phyloP scores from a whole-genome alignment of 2,113 vertebrate species.

The Mohoua ochrocephala region DNA sequence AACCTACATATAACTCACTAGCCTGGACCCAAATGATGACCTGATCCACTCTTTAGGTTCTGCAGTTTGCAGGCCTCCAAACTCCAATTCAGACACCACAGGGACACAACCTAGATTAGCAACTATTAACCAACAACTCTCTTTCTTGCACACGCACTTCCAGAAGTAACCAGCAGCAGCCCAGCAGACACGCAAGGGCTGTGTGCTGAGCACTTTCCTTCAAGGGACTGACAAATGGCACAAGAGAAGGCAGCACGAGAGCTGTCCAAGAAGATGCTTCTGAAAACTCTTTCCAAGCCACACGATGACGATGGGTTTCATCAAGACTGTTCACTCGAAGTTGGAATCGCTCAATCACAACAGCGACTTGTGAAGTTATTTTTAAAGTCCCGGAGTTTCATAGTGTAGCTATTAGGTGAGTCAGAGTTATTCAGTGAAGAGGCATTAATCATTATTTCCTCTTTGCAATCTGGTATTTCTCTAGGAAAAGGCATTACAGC shows the following conservation, averaged over 20 bases:
- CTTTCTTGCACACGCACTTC: not conserved
- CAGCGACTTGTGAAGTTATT: not conserved
- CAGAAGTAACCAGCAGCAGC: not conserved
- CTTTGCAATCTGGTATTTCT: not conserved
- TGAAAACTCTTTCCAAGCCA: not conserved
- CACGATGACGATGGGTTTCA: rapidly evolving
- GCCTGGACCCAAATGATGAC: not conserved
- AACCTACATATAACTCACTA: not conserved
- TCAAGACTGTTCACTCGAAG: not conserved
- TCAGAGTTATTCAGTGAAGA: not conserved
- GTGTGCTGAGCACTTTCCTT: not conserved
- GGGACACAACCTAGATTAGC: not conserved
- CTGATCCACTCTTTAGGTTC: rapidly evolving
- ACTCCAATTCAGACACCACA: not conserved
- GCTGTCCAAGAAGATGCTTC: not conserved
- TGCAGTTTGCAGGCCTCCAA: not conserved
- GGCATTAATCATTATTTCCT: not conserved
- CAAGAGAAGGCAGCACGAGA: not conserved
- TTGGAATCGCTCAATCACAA: not conserved
- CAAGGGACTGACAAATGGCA: not conserved
- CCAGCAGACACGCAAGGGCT: not conserved
- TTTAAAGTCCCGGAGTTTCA: not conserved
- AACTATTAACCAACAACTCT: not conserved
- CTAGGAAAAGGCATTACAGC: not conserved
- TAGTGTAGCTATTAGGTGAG: not conserved